Percentiles rank a stretch among this genome's conserved stretches.
Conservation (phyloP, 2,113 vertebrate species). For the Blennius ocellaris region DNA sequence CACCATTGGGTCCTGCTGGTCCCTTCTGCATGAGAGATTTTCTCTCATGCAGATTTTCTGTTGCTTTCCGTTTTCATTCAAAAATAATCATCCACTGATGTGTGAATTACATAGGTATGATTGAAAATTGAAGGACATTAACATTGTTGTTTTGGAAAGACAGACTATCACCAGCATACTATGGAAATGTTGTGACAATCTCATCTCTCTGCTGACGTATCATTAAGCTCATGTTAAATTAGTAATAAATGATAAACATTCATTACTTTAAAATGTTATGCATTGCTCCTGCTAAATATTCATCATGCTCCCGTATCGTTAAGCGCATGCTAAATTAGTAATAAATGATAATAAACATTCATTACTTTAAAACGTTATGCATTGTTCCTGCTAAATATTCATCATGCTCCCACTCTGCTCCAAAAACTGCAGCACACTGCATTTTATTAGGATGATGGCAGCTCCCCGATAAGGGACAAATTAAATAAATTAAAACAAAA, state of each 20-base stretch:
- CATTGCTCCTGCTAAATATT: constrained; percentile 10
- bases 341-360: constrained; percentile 18
- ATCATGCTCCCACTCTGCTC: constrained; percentile 60
- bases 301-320: constrained; percentile 56
- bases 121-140: background rate
- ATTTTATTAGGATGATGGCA: constrained; percentile 73
- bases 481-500: constrained; percentile 82
- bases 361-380: constrained; percentile 27
- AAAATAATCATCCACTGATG: background rate
- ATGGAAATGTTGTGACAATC: background rate
- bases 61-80: background rate
- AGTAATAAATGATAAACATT: constrained; percentile 7
- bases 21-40: background rate
- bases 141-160: background rate
- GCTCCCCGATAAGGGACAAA: constrained; percentile 78
- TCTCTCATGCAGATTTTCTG: background rate
- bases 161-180: background rate
- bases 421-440: constrained; percentile 65
- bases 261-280: constrained; percentile 27
- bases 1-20: background rate
- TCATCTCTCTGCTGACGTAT: background rate
- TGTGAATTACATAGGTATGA: background rate
- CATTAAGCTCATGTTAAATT: background rate
- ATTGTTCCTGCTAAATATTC: constrained; percentile 10
- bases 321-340: background rate